phyloP scores from a whole-genome alignment of 2,113 vertebrate species.

The Burhinus bistriatus region DNA sequence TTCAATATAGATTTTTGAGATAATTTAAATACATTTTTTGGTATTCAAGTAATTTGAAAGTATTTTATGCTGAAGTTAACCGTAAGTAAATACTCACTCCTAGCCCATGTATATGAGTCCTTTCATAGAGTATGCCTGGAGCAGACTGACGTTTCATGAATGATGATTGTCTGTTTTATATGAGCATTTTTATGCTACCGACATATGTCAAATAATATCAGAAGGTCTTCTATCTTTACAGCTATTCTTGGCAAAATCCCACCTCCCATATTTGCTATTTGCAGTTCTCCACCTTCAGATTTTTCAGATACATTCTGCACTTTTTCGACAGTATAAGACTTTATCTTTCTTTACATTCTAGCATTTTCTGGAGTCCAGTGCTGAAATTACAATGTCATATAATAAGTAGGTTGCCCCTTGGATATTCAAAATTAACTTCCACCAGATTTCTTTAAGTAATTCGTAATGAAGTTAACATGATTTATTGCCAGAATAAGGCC shows the following conservation, averaged over 20 bases:
- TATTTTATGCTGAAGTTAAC: not conserved
- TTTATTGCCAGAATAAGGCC: not conserved
- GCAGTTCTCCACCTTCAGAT: not conserved
- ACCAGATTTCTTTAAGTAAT: not conserved
- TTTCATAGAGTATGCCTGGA: not conserved
- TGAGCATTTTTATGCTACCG: slow-evolving; percentile 41
- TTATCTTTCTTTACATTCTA: not conserved
- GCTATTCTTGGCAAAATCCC: not conserved
- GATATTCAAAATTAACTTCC: not conserved
- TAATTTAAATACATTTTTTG: not conserved
- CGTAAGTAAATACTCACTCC: not conserved
- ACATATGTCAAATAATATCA: slow-evolving; percentile 55
- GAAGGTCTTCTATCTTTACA: not conserved
- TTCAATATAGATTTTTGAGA: not conserved
- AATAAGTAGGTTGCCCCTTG: not conserved
- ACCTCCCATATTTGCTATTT: not conserved
- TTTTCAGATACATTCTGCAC: not conserved
- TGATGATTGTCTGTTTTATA: slow-evolving; percentile 30
- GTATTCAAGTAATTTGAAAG: not conserved
- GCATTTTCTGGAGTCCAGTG: not conserved
- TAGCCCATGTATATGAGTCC: not conserved
- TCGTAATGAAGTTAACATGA: not conserved
- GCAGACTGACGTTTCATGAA: slow-evolving; percentile 46
- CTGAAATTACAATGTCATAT: not conserved
- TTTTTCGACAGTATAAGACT: not conserved